Conservation (phyloP, 2,888 invertebrate species). For the Synergus laeviventris region DNA sequence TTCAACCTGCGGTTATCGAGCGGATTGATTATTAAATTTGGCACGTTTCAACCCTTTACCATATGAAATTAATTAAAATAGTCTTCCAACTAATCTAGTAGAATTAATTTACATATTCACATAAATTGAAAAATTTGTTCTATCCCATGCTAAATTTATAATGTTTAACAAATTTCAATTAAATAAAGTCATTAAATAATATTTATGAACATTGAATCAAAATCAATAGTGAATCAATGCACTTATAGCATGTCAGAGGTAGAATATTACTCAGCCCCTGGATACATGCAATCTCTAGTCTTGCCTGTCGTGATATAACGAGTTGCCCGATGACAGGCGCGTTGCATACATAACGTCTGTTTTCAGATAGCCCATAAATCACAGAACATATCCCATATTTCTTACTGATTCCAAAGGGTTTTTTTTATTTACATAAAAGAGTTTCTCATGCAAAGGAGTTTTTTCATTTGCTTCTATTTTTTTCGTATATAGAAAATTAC, state of each 20-base stretch:
- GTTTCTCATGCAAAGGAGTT: conserved; percentile 7
- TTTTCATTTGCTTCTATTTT: conserved; percentile 21
- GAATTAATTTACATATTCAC: neutral
- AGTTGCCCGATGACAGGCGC: conserved; percentile 17
- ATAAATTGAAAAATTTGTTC: neutral
- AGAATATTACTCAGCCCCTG: conserved; percentile 7
- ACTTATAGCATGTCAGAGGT: neutral
- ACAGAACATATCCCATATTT: neutral
- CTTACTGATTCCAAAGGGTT: neutral
- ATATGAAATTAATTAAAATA: conserved; percentile 19
- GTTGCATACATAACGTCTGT: neutral
- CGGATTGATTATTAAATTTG: conserved; percentile 28
- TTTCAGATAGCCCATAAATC: neutral
- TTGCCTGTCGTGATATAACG: neutral
- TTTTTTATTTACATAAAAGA: neutral
- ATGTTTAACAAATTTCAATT: no score
- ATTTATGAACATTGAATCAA: neutral
- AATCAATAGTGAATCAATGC: neutral
- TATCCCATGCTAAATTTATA: neutral
- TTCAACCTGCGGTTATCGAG: conserved; percentile 24
- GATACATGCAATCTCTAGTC: neutral
- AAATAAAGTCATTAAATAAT: neutral
- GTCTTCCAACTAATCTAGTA: neutral
- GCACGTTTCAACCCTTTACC: neutral
- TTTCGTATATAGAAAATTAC: no score